Evolutionary conservation across 2,888 invertebrate species (phyloP).

Genomic region (Odontothrips loti): DNA sequence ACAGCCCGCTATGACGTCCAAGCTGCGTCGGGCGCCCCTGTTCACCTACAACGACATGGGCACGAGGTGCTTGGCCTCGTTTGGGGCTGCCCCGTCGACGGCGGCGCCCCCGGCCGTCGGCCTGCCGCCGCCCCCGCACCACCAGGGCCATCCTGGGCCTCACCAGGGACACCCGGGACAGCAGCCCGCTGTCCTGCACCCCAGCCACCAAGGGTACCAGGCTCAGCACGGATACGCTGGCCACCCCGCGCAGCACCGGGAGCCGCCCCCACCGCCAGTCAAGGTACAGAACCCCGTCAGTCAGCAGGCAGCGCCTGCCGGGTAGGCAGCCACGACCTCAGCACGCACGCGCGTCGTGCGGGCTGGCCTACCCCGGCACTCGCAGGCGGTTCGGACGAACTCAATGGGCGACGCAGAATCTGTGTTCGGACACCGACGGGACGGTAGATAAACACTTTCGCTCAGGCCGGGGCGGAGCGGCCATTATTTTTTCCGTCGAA

Average conservation of each 20-base stretch:
- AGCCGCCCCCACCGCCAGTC: not conserved
- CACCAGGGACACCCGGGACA: not conserved
- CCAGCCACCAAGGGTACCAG: conserved; percentile 5
- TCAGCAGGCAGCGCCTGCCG: too few species aligned
- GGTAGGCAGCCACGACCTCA: too few species aligned
- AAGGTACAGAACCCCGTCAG: not conserved
- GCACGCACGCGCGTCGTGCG: too few species aligned
- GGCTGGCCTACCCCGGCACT: too few species aligned
- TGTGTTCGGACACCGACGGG: too few species aligned
- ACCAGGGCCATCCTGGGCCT: not conserved
- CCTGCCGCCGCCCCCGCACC: not conserved
- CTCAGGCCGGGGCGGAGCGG: too few species aligned
- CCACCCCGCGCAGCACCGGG: not conserved
- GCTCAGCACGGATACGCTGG: not conserved
- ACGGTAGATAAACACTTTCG: too few species aligned
- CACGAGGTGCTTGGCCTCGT: not conserved
- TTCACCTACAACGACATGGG: conserved; percentile 24
- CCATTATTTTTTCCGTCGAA: too few species aligned
- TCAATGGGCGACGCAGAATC: too few species aligned
- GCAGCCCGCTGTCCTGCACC: not conserved
- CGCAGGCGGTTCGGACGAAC: too few species aligned
- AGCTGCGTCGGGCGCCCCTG: not conserved
- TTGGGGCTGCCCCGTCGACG: not conserved
- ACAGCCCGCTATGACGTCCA: not conserved
- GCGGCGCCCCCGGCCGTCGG: not conserved